These are phyloP conservation scores for Cecidostiba fungosa DNA, from an alignment of 2,888 invertebrate genomes.

Conservation along the genomic window DNA sequence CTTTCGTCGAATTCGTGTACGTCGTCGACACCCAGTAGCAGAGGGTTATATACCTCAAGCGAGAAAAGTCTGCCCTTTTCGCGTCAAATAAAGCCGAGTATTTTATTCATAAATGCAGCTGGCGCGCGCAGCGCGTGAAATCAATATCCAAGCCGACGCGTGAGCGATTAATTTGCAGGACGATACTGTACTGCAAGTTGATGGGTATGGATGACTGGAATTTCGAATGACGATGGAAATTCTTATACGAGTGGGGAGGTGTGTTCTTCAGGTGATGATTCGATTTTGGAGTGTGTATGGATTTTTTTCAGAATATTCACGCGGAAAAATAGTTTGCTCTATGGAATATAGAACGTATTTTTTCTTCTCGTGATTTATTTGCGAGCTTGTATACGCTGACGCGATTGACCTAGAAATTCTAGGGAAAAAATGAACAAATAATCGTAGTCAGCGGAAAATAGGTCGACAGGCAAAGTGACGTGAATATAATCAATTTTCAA, in stretches of 20 bases:
- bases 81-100: constrained; percentile 72
- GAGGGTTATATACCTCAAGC: not conserved
- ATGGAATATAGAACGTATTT: not conserved
- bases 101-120: constrained; percentile 75
- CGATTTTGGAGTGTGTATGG: not conserved
- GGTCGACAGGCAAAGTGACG: not conserved
- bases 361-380: not conserved
- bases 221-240: constrained; percentile 44
- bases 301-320: not conserved
- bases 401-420: not conserved
- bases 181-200: not conserved
- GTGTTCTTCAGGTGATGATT: not conserved
- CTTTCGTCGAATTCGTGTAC: not conserved
- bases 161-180: constrained; percentile 43
- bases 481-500: not conserved
- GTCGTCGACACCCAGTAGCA: not conserved
- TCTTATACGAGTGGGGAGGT: constrained; percentile 8
- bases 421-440: not conserved
- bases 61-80: constrained; percentile 50
- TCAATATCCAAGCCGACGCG: constrained; percentile 68
- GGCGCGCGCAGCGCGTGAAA: constrained; percentile 65
- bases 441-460: not conserved
- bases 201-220: not conserved
- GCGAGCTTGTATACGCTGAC: not conserved
- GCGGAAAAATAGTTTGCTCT: not conserved